Evolutionary conservation across 30 jellyfish, hydroid and myxozoan genomes (phyloP).

Genomic region (Cassiopea xamachana): DNA sequence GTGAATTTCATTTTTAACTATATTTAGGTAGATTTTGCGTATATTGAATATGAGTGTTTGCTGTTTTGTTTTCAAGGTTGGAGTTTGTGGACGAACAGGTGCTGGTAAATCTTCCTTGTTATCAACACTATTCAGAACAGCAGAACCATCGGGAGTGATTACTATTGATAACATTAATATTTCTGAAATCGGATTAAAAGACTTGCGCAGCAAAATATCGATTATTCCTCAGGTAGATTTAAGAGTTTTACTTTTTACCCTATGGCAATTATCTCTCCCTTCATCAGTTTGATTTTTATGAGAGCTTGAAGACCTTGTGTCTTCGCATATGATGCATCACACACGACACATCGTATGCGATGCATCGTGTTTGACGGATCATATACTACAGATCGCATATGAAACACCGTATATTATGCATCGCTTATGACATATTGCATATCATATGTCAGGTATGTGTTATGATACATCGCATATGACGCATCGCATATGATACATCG

Average conservation of each 20-base stretch:
- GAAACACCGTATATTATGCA: too few species aligned
- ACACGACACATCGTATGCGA: too few species aligned
- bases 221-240: conserved; percentile 92
- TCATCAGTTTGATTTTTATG: not conserved
- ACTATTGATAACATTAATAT: conserved; percentile 80
- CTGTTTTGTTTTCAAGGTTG: conserved; percentile 58
- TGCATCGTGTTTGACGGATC: too few species aligned
- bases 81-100: conserved; percentile 98
- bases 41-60: not conserved
- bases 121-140: conserved; percentile 90
- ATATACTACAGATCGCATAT: too few species aligned
- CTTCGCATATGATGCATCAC: too few species aligned
- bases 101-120: conserved; percentile 95
- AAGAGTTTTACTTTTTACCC: not conserved
- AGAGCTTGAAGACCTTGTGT: not conserved
- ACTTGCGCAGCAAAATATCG: conserved; percentile 87
- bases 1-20: too few species aligned
- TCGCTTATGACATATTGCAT: too few species aligned
- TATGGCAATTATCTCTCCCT: not conserved
- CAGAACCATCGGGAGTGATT: conserved; percentile 87
- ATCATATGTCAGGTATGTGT: too few species aligned
- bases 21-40: too few species aligned
- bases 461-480: too few species aligned
- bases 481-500: too few species aligned
- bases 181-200: conserved; percentile 81